Evolutionary conservation across 2,113 vertebrate species (phyloP).

Genomic region (Nesospiza acunhae): DNA sequence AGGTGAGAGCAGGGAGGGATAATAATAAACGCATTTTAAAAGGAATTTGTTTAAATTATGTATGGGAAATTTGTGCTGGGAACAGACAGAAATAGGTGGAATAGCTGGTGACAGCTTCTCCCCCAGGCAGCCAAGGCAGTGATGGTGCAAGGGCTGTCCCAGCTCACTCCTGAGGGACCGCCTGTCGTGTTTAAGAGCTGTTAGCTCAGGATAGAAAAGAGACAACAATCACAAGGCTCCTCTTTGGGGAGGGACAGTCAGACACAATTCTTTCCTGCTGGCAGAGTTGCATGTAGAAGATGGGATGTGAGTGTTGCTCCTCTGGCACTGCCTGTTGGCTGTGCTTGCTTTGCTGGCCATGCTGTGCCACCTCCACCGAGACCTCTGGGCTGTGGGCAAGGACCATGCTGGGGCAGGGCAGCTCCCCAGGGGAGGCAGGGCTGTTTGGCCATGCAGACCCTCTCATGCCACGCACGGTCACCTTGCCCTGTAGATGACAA

Average conservation of each 20-base stretch:
- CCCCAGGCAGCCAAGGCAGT: not conserved
- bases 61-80: not conserved
- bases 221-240: not conserved
- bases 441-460: rapidly evolving
- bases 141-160: not conserved
- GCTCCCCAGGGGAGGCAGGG: not conserved
- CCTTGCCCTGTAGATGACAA: slow-evolving; percentile 87
- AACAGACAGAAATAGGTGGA: not conserved
- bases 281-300: not conserved
- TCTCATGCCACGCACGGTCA: not conserved
- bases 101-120: not conserved
- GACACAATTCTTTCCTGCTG: not conserved
- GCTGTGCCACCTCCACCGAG: rapidly evolving
- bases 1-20: slow-evolving; percentile 73
- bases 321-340: not conserved
- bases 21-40: not conserved
- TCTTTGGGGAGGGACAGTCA: not conserved
- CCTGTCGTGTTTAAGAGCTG: not conserved
- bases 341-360: rapidly evolving
- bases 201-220: not conserved
- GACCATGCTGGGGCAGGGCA: rapidly evolving
- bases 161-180: not conserved
- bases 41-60: not conserved
- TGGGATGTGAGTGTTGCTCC: rapidly evolving
- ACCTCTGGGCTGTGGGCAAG: not conserved